Percentiles rank a stretch among this genome's conserved stretches.
Evolutionary conservation across 1,140 invertebrate species (phyloP).

Genomic region (Oncopeltus fasciatus): DNA sequence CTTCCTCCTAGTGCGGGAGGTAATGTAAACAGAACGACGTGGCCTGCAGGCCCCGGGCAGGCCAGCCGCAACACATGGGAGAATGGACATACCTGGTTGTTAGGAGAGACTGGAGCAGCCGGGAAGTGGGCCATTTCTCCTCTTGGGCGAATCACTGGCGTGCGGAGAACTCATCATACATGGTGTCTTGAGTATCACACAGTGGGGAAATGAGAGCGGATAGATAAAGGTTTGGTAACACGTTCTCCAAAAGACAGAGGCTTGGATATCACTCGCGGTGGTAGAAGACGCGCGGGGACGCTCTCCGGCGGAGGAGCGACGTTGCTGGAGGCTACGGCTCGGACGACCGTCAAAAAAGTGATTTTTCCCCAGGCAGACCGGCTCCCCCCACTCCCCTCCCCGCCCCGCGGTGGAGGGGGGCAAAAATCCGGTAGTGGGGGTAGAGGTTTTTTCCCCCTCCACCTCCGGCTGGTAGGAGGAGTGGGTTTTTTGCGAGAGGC

Average conservation of each 20-base stretch:
- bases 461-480: not conserved
- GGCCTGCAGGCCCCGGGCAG: not conserved
- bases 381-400: not conserved
- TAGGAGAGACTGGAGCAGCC: not conserved
- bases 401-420: not conserved
- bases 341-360: constrained; percentile 12
- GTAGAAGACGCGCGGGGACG: not conserved
- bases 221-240: too few species aligned
- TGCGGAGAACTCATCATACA: constrained; percentile 12
- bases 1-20: not conserved
- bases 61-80: not conserved
- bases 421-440: not conserved
- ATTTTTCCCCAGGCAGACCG: not conserved
- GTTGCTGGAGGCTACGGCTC: not conserved
- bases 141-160: constrained; percentile 1
- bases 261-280: not conserved
- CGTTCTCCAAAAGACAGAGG: too few species aligned
- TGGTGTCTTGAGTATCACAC: constrained; percentile 2
- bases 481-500: not conserved
- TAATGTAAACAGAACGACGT: constrained; percentile 6
- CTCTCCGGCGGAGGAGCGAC: not conserved
- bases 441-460: constrained; percentile 1
- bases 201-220: too few species aligned
- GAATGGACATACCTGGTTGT: constrained; percentile 3
- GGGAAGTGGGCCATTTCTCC: constrained; percentile 13